phyloP scores from a whole-genome alignment of 2,113 vertebrate genomes.

The Corynorhinus townsendii region DNA sequence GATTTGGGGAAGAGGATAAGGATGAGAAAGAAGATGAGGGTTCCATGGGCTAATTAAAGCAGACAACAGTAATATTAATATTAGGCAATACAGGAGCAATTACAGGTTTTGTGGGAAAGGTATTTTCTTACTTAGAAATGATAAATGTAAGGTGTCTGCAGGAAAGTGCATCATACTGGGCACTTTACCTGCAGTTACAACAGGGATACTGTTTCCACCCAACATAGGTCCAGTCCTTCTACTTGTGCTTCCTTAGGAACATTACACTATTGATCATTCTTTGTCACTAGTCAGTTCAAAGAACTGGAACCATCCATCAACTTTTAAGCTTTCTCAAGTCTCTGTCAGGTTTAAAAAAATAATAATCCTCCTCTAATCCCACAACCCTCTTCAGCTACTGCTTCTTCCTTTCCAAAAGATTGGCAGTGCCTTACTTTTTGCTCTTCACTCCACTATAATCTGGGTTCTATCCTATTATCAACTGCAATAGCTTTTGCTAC shows the following conservation, averaged over 20 bases:
- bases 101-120: not conserved
- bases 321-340: not conserved
- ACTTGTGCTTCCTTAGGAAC: not conserved
- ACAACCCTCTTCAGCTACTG: not conserved
- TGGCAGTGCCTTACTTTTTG: not conserved
- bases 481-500: not conserved
- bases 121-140: conserved; percentile 7
- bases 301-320: not conserved
- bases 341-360: not conserved
- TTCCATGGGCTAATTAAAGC: not conserved
- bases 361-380: not conserved
- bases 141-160: not conserved
- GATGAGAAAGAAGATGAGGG: not conserved
- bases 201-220: not conserved
- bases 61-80: not conserved
- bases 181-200: not conserved
- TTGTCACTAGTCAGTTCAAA: not conserved
- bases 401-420: not conserved
- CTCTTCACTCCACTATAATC: not conserved
- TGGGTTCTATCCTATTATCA: not conserved
- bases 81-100: not conserved
- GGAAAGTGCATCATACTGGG: not conserved
- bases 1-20: not conserved
- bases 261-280: not conserved
- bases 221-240: not conserved